These are phyloP conservation scores for Caenorhabditis sp. DNA, from an alignment of 2,888 invertebrate species.

Conservation along the genomic window DNA sequence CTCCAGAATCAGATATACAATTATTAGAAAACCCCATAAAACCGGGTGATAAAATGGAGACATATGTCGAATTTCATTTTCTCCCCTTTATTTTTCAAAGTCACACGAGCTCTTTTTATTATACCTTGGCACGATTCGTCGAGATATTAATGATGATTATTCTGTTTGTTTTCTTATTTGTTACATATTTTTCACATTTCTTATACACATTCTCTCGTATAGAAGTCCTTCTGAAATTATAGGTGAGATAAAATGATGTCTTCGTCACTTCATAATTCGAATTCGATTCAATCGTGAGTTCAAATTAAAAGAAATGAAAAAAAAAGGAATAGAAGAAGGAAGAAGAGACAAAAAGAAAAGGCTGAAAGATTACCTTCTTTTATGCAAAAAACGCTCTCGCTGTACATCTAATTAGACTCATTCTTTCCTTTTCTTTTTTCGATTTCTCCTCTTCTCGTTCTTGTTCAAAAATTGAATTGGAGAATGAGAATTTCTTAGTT, in stretches of 20 bases:
- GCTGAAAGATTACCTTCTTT: not conserved
- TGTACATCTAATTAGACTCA: not conserved
- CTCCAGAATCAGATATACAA: not conserved
- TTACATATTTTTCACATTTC: not conserved
- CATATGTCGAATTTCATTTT: not conserved
- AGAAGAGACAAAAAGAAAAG: not conserved
- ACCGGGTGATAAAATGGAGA: not conserved
- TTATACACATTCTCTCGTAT: too few relatives aligned
- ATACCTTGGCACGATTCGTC: not conserved
- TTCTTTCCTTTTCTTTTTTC: not conserved
- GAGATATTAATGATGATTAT: not conserved
- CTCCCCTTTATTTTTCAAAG: not conserved
- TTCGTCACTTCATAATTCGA: not conserved
- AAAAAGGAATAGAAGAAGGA: too few relatives aligned
- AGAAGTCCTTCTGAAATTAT: too few relatives aligned
- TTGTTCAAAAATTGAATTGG: not conserved
- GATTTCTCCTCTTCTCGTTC: not conserved
- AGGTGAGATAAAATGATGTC: not conserved
- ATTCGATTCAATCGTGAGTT: not conserved
- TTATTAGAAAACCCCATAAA: not conserved
- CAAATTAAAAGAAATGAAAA: too few relatives aligned
- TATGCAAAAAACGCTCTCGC: not conserved
- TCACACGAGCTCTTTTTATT: not conserved
- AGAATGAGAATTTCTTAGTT: too few relatives aligned
- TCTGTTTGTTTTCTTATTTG: not conserved